Percentiles rank a stretch among this genome's conserved stretches.
Conservation (phyloP, 2,888 invertebrate genomes). For the Rhingia rostrata region DNA sequence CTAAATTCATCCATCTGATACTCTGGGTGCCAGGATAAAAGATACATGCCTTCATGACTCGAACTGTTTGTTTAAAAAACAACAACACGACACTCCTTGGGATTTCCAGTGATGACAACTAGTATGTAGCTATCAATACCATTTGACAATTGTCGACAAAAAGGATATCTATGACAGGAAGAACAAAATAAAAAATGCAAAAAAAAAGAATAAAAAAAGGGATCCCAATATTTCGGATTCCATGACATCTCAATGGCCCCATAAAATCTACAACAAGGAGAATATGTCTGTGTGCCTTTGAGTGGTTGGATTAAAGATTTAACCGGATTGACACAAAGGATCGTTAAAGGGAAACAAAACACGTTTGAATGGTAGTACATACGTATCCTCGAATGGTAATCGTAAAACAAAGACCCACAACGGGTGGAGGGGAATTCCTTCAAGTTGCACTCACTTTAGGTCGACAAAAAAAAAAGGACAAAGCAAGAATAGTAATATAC, state of each 20-base stretch:
- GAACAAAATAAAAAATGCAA: not conserved
- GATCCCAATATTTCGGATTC: conserved; percentile 15
- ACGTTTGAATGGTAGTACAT: conserved; percentile 9
- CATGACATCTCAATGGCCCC: conserved; percentile 20
- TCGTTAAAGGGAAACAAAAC: conserved; percentile 30
- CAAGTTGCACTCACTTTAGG: not conserved
- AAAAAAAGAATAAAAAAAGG: not conserved
- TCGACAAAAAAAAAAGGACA: not conserved
- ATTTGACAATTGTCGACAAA: conserved; percentile 35
- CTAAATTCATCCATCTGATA: conserved; percentile 26
- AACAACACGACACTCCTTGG: not conserved
- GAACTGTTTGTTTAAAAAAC: not conserved
- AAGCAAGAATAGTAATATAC: not conserved
- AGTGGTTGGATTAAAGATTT: conserved; percentile 33
- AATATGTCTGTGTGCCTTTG: conserved; percentile 1
- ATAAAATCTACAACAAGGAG: conserved; percentile 19
- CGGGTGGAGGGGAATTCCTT: not conserved
- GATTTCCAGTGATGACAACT: conserved; percentile 12
- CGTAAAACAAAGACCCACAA: conserved; percentile 2
- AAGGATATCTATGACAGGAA: conserved; percentile 1
- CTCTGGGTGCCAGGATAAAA: conserved; percentile 35
- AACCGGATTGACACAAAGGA: conserved; percentile 55
- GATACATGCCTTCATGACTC: conserved; percentile 9
- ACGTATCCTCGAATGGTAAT: conserved; percentile 1
- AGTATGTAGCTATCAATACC: conserved; percentile 31